Base-by-base conservation (phyloP, 2,797 vertebrate genomes). In the Crocidura indochinensis region DNA sequence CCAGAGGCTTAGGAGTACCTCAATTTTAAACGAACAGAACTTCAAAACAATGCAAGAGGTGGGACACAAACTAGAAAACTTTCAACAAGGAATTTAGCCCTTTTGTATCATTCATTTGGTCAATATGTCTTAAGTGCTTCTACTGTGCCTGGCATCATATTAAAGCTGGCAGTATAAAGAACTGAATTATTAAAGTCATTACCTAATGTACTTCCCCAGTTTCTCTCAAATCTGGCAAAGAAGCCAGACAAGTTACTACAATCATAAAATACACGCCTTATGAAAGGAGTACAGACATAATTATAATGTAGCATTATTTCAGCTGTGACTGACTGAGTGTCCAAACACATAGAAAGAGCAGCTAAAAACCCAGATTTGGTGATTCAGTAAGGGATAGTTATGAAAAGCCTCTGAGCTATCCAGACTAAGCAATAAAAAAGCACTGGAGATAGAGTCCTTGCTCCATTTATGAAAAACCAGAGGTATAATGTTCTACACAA, bases 401-500 rank as follows among this genome's bases (percentile, higher is more conserved):
- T 1, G 17, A 47, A 56, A 84, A 64, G 47, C 29, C 69, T 60
- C 71, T 9, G 0, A 51, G 44, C 38, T 31, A 15, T 17, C 51
- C 44, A 20, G 10, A 29, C n/a, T 69, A 27, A 80, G 53, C 17
- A 12, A 51, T 56, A 31, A 71, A 81, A 53, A 26, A 26, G 31
- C 77, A 51, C 27, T 24, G 31, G 53, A 24, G 12, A 27, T 51
- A 7, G 68, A 68, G 46, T 11, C 2, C 38, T 8, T 49, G 47
- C 44, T 82, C 27, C 14, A 27, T 31, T 84, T 92, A 49, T 77
- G 19, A 77, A 68, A 27, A 62, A 77, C 9, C 53, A 56, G 38
- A 93, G 53, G n/a, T 12, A 44, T 31, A 20, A 38, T 67, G n/a
- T 74, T 84, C 31, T 68, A 51, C 11, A 68, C 29, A 68, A 87